These are phyloP conservation scores for Seriola aureovittata DNA, from an alignment of 2,113 vertebrate species.

Conservation along the genomic window DNA sequence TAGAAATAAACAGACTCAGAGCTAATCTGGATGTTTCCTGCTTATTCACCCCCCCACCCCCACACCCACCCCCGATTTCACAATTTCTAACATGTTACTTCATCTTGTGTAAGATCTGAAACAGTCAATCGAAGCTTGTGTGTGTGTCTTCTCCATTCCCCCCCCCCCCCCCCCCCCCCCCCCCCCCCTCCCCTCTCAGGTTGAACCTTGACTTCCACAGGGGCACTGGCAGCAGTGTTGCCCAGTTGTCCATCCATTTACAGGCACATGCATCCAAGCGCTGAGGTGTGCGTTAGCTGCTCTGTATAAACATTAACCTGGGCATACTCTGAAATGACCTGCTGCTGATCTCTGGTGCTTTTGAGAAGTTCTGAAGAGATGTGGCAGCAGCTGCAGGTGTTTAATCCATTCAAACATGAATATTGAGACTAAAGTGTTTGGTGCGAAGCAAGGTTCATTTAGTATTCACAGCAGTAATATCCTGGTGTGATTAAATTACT, in stretches of 20 bases:
- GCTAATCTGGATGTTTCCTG: conserved; percentile 20
- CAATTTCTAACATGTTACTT: not conserved
- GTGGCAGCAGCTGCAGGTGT: conserved; percentile 14
- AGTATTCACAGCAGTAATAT: not conserved
- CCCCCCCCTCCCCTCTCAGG: not conserved
- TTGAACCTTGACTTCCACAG: conserved; percentile 3
- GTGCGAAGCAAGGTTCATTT: no score
- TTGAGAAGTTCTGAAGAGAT: not conserved
- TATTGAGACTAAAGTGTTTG: not conserved
- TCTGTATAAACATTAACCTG: conserved; percentile 70
- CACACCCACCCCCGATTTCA: not conserved
- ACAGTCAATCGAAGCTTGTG: not conserved
- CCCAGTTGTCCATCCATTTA: conserved; percentile 37
- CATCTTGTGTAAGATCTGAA: not conserved
- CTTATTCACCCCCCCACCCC: not conserved
- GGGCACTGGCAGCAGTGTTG: not conserved
- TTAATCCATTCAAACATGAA: not conserved
- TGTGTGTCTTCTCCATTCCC: not conserved
- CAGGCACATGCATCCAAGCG: conserved; percentile 16
- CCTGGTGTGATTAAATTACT: not conserved
- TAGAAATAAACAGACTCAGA: conserved; percentile 89
- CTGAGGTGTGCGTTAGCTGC: conserved; percentile 46
- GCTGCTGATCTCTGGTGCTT: conserved; percentile 14
- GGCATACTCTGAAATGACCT: conserved; percentile 43
- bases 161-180: not conserved